Conservation (phyloP, 1,140 invertebrate species). For the Nasonia longicornis region DNA sequence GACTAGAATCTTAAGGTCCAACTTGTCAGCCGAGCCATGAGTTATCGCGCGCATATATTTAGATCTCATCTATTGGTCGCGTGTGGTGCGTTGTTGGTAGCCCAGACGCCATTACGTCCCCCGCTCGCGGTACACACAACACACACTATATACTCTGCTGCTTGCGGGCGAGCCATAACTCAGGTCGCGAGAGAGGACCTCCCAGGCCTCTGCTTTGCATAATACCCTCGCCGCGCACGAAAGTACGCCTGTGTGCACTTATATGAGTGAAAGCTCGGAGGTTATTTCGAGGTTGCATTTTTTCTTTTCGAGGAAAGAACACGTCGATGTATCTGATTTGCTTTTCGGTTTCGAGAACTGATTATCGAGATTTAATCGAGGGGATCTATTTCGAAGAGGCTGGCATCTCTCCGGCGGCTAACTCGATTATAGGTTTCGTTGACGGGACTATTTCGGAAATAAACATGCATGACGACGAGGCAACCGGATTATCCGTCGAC, state of each 20-base stretch:
- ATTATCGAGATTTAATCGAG: too few species aligned
- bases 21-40: conserved; percentile 8
- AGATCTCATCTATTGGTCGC: conserved; percentile 34
- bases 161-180: neutral
- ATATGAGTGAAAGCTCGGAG: too few species aligned
- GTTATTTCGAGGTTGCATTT: too few species aligned
- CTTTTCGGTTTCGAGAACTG: too few species aligned
- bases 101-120: neutral
- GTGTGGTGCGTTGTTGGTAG: neutral
- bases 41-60: conserved; percentile 30
- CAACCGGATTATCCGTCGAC: too few species aligned
- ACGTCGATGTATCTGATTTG: too few species aligned
- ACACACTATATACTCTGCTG: neutral
- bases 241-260: neutral
- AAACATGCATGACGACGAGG: too few species aligned
- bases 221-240: neutral
- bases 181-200: conserved; percentile 8
- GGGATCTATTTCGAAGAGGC: too few species aligned
- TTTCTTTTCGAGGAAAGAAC: too few species aligned
- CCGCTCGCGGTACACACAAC: neutral
- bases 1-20: conserved; percentile 30
- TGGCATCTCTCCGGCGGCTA: too few species aligned
- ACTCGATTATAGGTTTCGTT: too few species aligned
- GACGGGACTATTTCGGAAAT: too few species aligned
- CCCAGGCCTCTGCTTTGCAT: conserved; percentile 1